phyloP scores from a whole-genome alignment of 1,140 invertebrate species.

The Vollenhovia emeryi region DNA sequence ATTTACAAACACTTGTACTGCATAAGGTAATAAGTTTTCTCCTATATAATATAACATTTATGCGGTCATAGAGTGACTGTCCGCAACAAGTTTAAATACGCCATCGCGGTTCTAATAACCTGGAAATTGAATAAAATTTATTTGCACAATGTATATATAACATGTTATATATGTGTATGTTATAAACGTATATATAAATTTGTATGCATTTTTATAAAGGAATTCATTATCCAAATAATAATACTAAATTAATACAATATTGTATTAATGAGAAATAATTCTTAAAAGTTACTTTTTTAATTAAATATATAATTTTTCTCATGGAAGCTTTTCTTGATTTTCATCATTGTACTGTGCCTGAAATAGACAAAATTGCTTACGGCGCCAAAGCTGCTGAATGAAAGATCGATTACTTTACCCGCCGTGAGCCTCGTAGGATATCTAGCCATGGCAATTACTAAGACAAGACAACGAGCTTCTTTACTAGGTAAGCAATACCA shows the following conservation, averaged over 20 bases:
- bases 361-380: conserved; percentile 42
- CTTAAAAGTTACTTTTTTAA: neutral
- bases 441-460: conserved; percentile 58
- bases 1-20: neutral
- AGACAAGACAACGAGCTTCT: conserved; percentile 41
- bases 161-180: neutral
- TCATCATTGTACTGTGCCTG: neutral
- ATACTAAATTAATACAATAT: neutral
- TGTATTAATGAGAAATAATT: neutral
- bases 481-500: conserved; percentile 64
- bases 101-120: conserved; percentile 42
- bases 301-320: neutral
- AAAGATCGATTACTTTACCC: conserved; percentile 58
- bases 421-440: conserved; percentile 35
- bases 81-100: conserved; percentile 39
- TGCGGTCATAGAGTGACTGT: neutral
- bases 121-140: conserved; percentile 38
- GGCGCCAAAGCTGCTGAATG: conserved; percentile 34
- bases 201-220: neutral
- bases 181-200: no score
- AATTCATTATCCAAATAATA: neutral
- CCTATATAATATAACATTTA: neutral
- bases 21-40: neutral
- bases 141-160: no score
- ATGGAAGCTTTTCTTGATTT: neutral